A percentile compares a stretch with the other conserved stretches of the same genome.
These are phyloP conservation scores for Mythimna albipuncta DNA, from an alignment of 2,888 invertebrate species.

Conservation along the genomic window DNA sequence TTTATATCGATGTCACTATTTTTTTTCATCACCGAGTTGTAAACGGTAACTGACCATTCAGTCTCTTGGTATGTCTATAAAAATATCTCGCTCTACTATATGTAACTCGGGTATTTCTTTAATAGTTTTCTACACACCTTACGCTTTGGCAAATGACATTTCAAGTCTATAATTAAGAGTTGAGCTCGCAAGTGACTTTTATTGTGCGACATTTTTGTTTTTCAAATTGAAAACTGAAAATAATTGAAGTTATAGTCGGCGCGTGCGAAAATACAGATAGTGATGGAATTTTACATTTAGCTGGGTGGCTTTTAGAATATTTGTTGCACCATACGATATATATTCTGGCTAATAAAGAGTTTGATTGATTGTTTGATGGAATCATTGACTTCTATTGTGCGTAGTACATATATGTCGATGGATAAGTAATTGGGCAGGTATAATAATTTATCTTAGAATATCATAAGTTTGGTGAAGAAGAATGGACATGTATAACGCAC, in stretches of 20 bases:
- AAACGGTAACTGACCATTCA: slow-evolving; percentile 38
- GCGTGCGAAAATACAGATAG: not conserved
- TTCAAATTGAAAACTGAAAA: not conserved
- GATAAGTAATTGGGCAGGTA: no score
- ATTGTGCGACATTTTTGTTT: slow-evolving; percentile 8
- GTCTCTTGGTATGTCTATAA: slow-evolving; percentile 52
- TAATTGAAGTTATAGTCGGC: slow-evolving; percentile 11
- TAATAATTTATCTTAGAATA: not conserved
- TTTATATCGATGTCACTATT: slow-evolving; percentile 7
- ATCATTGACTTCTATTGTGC: no score
- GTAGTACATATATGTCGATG: no score
- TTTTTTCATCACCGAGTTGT: slow-evolving; percentile 36
- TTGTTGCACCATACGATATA: no score
- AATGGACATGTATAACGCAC: no score
- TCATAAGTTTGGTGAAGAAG: not conserved
- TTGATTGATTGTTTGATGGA: no score
- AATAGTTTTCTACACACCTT: slow-evolving; percentile 54
- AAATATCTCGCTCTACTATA: slow-evolving; percentile 50
- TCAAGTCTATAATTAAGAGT: slow-evolving; percentile 37
- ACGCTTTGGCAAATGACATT: slow-evolving; percentile 38
- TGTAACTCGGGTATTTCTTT: slow-evolving; percentile 40
- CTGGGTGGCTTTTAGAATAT: not conserved
- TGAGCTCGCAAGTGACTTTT: slow-evolving; percentile 24
- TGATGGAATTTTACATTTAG: not conserved
- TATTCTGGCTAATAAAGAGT: no score